A percentile compares a stretch with the other conserved stretches of the same genome.
Conservation (phyloP, 1,140 invertebrate genomes). For the Anoplophora glabripennis region DNA sequence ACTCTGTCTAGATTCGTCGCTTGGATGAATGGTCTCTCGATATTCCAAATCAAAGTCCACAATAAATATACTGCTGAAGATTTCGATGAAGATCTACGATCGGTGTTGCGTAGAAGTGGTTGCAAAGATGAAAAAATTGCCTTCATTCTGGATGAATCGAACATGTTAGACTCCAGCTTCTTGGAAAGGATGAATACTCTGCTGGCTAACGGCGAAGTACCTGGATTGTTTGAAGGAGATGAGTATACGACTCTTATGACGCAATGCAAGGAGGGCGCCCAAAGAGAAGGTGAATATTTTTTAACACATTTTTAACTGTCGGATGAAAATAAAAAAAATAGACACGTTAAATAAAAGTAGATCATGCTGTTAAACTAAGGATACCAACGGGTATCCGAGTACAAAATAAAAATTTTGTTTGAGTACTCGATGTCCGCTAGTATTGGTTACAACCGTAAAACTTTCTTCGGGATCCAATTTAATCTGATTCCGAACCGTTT, state of each 20-base stretch:
- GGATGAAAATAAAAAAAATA: too few species aligned
- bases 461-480: too few species aligned
- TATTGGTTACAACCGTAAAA: background rate
- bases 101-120: slow-evolving; percentile 88
- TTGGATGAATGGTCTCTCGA: slow-evolving; percentile 99
- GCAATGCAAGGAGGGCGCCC: slow-evolving; percentile 98
- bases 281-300: slow-evolving; percentile 71
- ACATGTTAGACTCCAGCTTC: slow-evolving; percentile 98
- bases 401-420: background rate
- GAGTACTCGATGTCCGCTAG: background rate
- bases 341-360: too few species aligned
- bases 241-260: slow-evolving; percentile 99
- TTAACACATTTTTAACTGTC: background rate
- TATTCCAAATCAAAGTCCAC: slow-evolving; percentile 98
- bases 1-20: slow-evolving; percentile 98
- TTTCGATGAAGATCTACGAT: slow-evolving; percentile 97
- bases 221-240: slow-evolving; percentile 89
- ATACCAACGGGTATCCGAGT: background rate
- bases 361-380: background rate
- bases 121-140: slow-evolving; percentile 99
- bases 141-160: slow-evolving; percentile 99
- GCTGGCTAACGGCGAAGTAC: slow-evolving; percentile 97
- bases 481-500: too few species aligned
- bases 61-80: slow-evolving; percentile 98
- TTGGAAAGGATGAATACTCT: slow-evolving; percentile 99